These are phyloP conservation scores for Pollenia labialis DNA, from an alignment of 2,888 invertebrate species.

Conservation along the genomic window DNA sequence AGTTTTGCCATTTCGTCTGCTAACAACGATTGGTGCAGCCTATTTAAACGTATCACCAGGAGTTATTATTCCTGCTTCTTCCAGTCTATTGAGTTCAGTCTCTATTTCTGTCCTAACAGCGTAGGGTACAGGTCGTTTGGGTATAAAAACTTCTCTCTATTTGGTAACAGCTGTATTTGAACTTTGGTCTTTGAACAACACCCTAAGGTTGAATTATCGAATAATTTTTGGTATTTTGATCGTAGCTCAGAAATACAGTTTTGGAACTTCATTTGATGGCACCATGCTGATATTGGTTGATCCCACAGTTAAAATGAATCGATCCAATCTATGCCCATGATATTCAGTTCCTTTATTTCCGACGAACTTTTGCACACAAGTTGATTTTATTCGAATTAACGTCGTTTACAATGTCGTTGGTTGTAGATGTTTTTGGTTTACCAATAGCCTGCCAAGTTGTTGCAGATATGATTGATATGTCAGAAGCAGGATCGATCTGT, in stretches of 20 bases:
- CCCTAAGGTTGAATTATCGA: slow-evolving; percentile 5
- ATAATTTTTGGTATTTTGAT: not conserved
- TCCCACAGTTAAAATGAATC: slow-evolving; percentile 39
- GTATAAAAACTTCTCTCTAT: not conserved
- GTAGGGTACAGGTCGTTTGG: slow-evolving; percentile 73
- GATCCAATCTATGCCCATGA: slow-evolving; percentile 47
- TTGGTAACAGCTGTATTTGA: slow-evolving; percentile 14
- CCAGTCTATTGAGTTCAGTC: too few species aligned
- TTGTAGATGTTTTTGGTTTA: not conserved
- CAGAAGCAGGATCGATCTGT: not conserved
- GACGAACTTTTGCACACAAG: not conserved
- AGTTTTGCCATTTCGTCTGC: too few species aligned
- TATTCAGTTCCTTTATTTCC: slow-evolving; percentile 30
- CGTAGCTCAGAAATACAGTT: slow-evolving; percentile 16
- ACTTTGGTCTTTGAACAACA: slow-evolving; percentile 11
- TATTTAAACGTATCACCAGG: too few species aligned
- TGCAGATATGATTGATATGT: slow-evolving; percentile 20
- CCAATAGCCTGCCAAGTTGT: too few species aligned
- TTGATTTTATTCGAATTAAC: slow-evolving; percentile 9
- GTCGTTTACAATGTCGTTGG: slow-evolving; percentile 21
- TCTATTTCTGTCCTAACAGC: slow-evolving; percentile 62
- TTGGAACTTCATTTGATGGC: slow-evolving; percentile 18
- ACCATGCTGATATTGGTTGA: slow-evolving; percentile 43
- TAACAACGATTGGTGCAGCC: too few species aligned
- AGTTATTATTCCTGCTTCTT: too few species aligned